Evolutionary conservation across 2,113 vertebrate genomes (phyloP).

Genomic region (Trichomycterus rosablanca): DNA sequence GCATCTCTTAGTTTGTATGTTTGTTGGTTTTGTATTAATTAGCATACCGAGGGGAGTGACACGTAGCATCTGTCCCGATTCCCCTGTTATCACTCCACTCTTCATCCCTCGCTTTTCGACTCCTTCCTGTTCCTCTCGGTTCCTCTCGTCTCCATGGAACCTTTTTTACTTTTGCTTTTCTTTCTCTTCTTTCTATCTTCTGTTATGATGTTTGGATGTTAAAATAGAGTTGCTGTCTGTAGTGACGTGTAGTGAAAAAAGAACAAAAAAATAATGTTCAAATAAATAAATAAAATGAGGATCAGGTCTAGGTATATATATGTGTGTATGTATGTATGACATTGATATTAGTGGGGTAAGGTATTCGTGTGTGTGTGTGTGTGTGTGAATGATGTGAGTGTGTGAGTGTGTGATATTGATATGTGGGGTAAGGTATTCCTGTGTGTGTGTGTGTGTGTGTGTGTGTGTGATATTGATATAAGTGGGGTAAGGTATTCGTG

Average conservation of each 20-base stretch:
- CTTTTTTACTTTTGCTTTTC: constrained; percentile 46
- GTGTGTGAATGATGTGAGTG: constrained; percentile 24
- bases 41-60: constrained; percentile 12
- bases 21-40: constrained; percentile 23
- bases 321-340: background rate
- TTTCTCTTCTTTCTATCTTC: constrained; percentile 24
- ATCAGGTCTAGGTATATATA: background rate
- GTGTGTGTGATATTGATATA: constrained; percentile 19
- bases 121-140: constrained; percentile 1
- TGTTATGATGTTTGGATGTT: too few species aligned
- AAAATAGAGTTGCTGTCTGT: too few species aligned
- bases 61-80: constrained; percentile 18
- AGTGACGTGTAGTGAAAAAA: too few species aligned
- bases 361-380: constrained; percentile 30
- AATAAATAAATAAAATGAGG: too few species aligned
- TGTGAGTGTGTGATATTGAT: constrained; percentile 19
- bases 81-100: constrained; percentile 17
- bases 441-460: constrained; percentile 30
- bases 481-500: constrained; percentile 48
- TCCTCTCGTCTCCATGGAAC: background rate
- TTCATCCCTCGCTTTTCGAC: constrained; percentile 16
- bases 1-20: constrained; percentile 19
- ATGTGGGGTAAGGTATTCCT: too few species aligned
- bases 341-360: too few species aligned
- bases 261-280: too few species aligned